phyloP scores from a whole-genome alignment of 2,797 vertebrate genomes.

The Geotria australis region DNA sequence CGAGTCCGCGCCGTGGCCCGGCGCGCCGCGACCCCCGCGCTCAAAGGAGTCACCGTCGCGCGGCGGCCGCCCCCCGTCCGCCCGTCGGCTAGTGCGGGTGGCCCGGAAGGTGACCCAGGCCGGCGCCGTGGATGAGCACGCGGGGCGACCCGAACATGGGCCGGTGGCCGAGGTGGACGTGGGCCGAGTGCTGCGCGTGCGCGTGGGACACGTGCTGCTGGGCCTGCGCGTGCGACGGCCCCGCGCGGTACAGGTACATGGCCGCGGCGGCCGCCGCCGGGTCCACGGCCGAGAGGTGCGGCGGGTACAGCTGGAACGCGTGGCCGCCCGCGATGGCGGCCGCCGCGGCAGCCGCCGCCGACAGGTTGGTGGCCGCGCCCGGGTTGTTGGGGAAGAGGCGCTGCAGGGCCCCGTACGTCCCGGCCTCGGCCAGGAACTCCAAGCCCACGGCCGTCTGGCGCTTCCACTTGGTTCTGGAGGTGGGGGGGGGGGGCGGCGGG shows the following conservation, averaged over 20 bases:
- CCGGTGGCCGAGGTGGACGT: conserved; percentile 6
- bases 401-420: conserved; percentile 83
- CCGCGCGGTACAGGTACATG: conserved; percentile 65
- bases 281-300: conserved; percentile 72
- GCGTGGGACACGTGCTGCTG: conserved; percentile 14
- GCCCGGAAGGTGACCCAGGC: conserved; percentile 39
- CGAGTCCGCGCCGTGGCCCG: too few species aligned
- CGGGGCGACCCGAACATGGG: conserved; percentile 42
- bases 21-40: too few species aligned
- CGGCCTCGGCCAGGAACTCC: conserved; percentile 75
- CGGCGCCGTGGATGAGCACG: conserved; percentile 70
- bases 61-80: conserved; percentile 1
- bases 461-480: conserved; percentile 79
- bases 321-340: too few species aligned
- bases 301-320: conserved; percentile 90
- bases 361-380: too few species aligned
- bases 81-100: conserved; percentile 40
- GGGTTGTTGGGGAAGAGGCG: conserved; percentile 44
- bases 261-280: conserved; percentile 59
- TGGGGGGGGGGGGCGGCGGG: not conserved
- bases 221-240: conserved; percentile 51
- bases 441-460: conserved; percentile 80
- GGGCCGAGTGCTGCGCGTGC: not conserved
- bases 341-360: too few species aligned
- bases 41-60: too few species aligned